Conservation (phyloP, 2,888 invertebrate genomes). For the Caenorhabditis becei region DNA sequence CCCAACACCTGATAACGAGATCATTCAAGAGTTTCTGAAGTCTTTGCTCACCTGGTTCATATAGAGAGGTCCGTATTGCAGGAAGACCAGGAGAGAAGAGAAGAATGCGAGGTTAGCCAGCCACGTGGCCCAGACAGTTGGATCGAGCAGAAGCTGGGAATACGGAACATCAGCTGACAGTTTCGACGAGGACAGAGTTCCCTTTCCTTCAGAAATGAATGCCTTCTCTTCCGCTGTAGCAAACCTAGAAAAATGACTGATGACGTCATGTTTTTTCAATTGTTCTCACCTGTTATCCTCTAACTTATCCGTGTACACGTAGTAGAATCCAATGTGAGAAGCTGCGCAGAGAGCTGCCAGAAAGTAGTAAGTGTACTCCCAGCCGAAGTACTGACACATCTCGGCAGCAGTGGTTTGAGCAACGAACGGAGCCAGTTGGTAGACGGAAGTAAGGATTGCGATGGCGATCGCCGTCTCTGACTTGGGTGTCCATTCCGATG, state of each 20-base stretch:
- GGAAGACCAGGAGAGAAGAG: conserved; percentile 59
- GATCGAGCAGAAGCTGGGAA: conserved; percentile 47
- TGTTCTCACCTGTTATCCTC: conserved; percentile 40
- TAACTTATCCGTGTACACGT: conserved; percentile 50
- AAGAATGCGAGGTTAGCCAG: conserved; percentile 64
- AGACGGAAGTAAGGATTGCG: conserved; percentile 63
- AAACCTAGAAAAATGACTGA: conserved; percentile 47
- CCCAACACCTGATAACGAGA: conserved; percentile 44
- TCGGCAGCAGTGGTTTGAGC: conserved; percentile 59
- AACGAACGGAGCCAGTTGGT: conserved; percentile 63
- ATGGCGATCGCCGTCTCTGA: conserved; percentile 59
- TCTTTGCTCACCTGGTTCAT: conserved; percentile 44
- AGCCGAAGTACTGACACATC: conserved; percentile 59
- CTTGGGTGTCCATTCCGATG: conserved; percentile 66
- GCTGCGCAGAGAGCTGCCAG: conserved; percentile 49
- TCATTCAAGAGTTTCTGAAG: neutral
- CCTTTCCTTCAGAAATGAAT: conserved; percentile 59
- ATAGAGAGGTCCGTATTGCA: conserved; percentile 64
- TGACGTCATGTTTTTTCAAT: neutral
- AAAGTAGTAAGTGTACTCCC: conserved; percentile 66
- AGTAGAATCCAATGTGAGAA: conserved; percentile 46
- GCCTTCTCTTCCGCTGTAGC: conserved; percentile 42
- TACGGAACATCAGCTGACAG: conserved; percentile 35
- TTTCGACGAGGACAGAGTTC: neutral
- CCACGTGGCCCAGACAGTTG: conserved; percentile 65